These are phyloP conservation scores for Protonemura montana DNA, from an alignment of 2,888 invertebrate species.

Conservation along the genomic window DNA sequence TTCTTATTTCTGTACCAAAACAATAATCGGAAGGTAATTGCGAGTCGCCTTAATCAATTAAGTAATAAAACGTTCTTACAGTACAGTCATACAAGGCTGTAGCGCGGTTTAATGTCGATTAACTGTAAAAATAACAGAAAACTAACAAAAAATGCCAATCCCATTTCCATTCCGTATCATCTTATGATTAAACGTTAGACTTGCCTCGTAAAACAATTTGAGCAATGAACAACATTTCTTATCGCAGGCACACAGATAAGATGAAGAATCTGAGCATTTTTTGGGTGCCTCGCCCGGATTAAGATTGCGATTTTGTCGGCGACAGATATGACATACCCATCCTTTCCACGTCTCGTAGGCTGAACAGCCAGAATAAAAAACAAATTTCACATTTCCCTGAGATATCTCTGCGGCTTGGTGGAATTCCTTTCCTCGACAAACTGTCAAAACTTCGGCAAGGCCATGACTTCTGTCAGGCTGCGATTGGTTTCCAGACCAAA, in stretches of 20 bases:
- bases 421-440: neutral
- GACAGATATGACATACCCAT: conserved; percentile 7
- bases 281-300: neutral
- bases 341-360: neutral
- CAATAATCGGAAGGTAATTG: too few species aligned
- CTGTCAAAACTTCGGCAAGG: neutral
- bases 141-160: neutral
- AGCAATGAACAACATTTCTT: conserved; percentile 3
- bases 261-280: neutral
- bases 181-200: neutral
- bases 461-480: neutral
- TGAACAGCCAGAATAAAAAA: neutral
- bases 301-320: neutral
- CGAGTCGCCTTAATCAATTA: too few species aligned
- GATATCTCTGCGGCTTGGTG: neutral
- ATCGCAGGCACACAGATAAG: neutral
- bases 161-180: neutral
- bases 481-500: neutral
- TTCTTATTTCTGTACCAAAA: too few species aligned
- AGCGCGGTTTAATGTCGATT: too few species aligned
- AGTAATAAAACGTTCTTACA: too few species aligned
- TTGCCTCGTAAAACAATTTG: neutral
- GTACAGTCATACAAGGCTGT: too few species aligned
- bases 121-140: too few species aligned
- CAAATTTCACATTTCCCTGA: neutral